Base-by-base conservation (phyloP, 2,797 vertebrate genomes). In the Danio albolineatus region DNA sequence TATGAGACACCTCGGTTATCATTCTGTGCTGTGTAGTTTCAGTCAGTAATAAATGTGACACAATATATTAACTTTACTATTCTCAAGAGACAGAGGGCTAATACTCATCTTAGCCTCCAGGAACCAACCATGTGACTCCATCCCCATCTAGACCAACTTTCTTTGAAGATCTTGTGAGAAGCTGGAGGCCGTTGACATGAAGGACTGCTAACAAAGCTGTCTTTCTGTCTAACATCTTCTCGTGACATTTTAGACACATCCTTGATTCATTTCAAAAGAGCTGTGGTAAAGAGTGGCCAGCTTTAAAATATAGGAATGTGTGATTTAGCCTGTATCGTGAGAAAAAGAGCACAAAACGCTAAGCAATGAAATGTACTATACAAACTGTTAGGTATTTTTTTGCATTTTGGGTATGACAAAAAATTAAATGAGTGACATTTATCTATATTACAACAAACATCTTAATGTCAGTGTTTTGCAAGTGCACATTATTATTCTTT, bases 91-190 rank as follows among this genome's bases (percentile, higher is more conserved):
- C 41, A 61, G 7, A 70, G 76, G 28, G 41, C 48, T 38, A 53
- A 71, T 62, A 36, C 7, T 72, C 78, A n/a, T 53, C 9, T 65
- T 36, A 59, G 59, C 49, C 12, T 65, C 28, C 16, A 49, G 59
- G 48, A 74, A n/a, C 10, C 12, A 9, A 28, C 46, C 80, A 78
- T 61, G 49, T 80, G 44, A 79, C 21, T 21, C n/a, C 57, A 64
- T 61, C 59, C 66, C 59, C 10, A 66, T 16, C 43, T n/a, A 73
- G 71, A 36, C 54, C 80, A 44, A 77, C 8, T 12, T 57, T 38
- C 59, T 69, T 44, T 10, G 57, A 41, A 57, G 62, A 41, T 43
- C 77, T 59, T 69, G n/a, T 66, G 73, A 86, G 78, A 62, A 65
- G 54, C 78, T 13, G 10, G 10, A 16, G 57, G 56, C 7, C 7